Evolutionary conservation across 1,140 invertebrate genomes (phyloP).

Genomic region (Melipona quadrifasciata): DNA sequence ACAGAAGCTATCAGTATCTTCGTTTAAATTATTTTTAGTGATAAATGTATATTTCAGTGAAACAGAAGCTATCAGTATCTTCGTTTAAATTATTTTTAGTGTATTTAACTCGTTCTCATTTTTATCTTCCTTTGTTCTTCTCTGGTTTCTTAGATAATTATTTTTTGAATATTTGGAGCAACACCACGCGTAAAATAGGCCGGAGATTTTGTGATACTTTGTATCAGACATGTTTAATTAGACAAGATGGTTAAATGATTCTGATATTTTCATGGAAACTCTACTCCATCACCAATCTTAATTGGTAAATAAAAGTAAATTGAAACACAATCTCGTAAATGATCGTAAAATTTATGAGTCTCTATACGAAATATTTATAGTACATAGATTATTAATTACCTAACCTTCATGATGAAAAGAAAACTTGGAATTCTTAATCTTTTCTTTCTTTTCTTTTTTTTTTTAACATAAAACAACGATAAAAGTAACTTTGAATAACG

Average conservation of each 20-base stretch:
- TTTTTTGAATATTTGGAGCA: not conserved
- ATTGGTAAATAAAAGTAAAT: not conserved
- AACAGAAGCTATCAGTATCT: not conserved
- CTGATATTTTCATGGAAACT: not conserved
- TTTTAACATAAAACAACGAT: too few relatives aligned
- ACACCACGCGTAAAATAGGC: not conserved
- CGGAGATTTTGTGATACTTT: not conserved
- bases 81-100: not conserved
- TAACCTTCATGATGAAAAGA: not conserved
- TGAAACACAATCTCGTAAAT: not conserved
- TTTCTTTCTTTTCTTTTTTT: too few relatives aligned
- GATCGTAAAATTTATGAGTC: not conserved
- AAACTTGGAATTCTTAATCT: too few relatives aligned
- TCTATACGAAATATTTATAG: not conserved
- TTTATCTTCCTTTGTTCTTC: not conserved
- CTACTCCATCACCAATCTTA: not conserved
- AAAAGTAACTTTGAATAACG: too few relatives aligned
- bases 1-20: not conserved
- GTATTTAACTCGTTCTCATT: too few relatives aligned
- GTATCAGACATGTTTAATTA: not conserved
- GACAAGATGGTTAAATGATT: conserved; percentile 37
- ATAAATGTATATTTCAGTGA: conserved; percentile 14
- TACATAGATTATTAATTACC: not conserved
- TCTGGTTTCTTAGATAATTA: not conserved
- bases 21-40: too few relatives aligned